Conservation (phyloP, 2,888 invertebrate genomes). For the Mythimna lalbum region DNA sequence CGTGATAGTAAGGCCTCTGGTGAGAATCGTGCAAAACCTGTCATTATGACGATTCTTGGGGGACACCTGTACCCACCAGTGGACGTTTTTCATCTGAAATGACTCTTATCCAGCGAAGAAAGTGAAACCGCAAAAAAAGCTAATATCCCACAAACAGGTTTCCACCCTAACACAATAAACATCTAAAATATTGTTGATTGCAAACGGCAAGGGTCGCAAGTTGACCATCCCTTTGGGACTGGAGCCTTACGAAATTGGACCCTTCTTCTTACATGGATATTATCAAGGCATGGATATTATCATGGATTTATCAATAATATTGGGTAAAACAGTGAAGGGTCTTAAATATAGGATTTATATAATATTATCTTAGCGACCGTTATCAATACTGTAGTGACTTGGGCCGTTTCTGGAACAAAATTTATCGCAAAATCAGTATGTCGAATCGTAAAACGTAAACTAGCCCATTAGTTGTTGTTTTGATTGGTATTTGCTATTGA, state of each 20-base stretch:
- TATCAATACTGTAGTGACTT: slow-evolving; percentile 1
- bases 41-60: too few species aligned
- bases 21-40: too few species aligned
- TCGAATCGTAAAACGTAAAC: neutral
- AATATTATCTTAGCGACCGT: neutral
- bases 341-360: neutral
- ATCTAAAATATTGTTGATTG: slow-evolving; percentile 52
- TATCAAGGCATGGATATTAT: slow-evolving; percentile 20
- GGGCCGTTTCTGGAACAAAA: neutral
- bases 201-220: slow-evolving; percentile 27
- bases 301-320: slow-evolving; percentile 16
- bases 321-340: neutral
- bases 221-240: slow-evolving; percentile 40
- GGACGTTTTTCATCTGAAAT: too few species aligned
- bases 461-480: neutral
- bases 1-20: too few species aligned
- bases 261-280: slow-evolving; percentile 30
- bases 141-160: slow-evolving; percentile 24
- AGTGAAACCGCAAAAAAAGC: neutral
- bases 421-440: neutral
- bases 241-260: slow-evolving; percentile 23
- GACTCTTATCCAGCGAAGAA: neutral
- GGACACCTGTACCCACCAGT: too few species aligned
- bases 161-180: slow-evolving; percentile 39
- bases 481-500: neutral